phyloP scores from a whole-genome alignment of 2,797 vertebrate species.

The Carcharodon carcharias region DNA sequence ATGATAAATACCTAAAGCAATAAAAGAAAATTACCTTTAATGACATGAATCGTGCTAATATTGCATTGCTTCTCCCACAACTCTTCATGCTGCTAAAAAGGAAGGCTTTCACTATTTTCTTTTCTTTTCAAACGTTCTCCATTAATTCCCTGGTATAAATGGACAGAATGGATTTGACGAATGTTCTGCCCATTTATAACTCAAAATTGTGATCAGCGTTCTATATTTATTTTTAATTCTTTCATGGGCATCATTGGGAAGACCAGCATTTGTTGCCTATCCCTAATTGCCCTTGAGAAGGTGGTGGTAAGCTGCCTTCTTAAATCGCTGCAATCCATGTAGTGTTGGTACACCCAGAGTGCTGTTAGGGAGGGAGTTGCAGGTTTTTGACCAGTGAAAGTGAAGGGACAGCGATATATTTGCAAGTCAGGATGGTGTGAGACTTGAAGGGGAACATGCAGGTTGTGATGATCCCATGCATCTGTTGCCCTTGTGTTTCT shows the following conservation, averaged over 20 bases:
- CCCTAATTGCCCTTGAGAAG: background rate
- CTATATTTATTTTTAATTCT: background rate
- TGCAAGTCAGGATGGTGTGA: background rate
- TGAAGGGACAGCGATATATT: background rate
- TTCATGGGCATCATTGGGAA: background rate
- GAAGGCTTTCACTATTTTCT: background rate
- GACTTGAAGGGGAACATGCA: background rate
- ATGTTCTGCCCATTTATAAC: background rate
- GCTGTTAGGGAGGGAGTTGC: background rate
- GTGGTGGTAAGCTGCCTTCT: background rate
- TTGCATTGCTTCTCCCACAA: background rate
- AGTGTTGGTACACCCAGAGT: background rate
- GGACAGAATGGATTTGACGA: background rate
- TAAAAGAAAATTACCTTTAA: constrained; percentile 20
- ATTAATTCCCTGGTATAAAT: background rate
- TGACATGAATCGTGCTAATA: background rate
- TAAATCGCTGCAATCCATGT: background rate
- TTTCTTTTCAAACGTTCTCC: background rate
- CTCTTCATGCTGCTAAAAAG: background rate
- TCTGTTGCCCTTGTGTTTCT: background rate
- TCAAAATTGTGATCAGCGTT: background rate
- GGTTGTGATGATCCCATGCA: background rate
- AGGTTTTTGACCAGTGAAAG: background rate
- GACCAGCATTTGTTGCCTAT: background rate
- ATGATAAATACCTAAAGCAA: background rate